Evolutionary conservation across 2,797 vertebrate species (phyloP).

Genomic region (Dendrocincla fuliginosa): DNA sequence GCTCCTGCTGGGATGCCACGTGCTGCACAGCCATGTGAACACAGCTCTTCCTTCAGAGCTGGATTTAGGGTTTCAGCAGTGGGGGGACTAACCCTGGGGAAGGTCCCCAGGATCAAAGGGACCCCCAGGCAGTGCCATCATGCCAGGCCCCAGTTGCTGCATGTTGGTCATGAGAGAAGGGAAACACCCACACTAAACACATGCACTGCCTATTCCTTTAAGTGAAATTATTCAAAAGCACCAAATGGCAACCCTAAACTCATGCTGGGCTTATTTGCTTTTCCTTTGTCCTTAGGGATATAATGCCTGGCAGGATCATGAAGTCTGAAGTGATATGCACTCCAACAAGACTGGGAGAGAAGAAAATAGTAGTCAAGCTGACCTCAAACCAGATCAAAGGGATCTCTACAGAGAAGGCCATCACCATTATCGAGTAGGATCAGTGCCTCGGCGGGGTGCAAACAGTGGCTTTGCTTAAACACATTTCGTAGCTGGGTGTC

Average conservation of each 20-base stretch:
- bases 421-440: constrained; percentile 19
- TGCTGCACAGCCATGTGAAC: not conserved
- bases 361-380: constrained; percentile 70
- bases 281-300: constrained; percentile 35
- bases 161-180: rapidly evolving
- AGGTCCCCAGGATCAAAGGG: rapidly evolving
- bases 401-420: constrained; percentile 57
- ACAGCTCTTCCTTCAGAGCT: not conserved
- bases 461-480: not conserved
- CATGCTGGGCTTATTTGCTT: not conserved
- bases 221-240: rapidly evolving
- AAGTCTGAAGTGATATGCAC: constrained; percentile 68
- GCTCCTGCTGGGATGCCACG: not conserved
- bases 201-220: rapidly evolving
- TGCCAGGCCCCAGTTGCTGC: not conserved
- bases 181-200: not conserved
- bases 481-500: rapidly evolving
- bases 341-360: constrained; percentile 49
- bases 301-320: constrained; percentile 65
- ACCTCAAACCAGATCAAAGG: constrained; percentile 66
- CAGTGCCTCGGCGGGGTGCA: rapidly evolving
- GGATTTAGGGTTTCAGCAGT: not conserved
- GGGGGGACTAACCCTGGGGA: rapidly evolving
- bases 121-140: not conserved
- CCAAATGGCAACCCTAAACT: not conserved